Conservation (phyloP, 2,888 invertebrate species). For the Chrysodeixis includens region DNA sequence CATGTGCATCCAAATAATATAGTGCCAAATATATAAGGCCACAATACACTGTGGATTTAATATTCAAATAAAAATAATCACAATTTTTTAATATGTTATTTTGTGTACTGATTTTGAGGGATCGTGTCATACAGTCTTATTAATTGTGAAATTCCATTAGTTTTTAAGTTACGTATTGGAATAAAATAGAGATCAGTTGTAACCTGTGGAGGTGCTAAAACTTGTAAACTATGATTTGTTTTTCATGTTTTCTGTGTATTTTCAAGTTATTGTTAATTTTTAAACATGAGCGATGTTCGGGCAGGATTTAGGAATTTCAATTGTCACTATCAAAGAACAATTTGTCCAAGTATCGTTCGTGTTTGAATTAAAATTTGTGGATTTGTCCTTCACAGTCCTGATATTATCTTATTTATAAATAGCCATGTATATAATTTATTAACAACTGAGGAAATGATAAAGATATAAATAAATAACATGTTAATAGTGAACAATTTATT, state of each 20-base stretch:
- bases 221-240: slow-evolving; percentile 72
- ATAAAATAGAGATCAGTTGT: slow-evolving; percentile 68
- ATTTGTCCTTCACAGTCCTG: slow-evolving; percentile 87
- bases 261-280: slow-evolving; percentile 69
- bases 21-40: slow-evolving; percentile 86
- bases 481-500: slow-evolving; percentile 89
- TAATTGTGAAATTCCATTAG: slow-evolving; percentile 72
- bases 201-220: slow-evolving; percentile 86
- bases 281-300: slow-evolving; percentile 61
- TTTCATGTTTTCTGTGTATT: slow-evolving; percentile 67
- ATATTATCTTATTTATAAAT: slow-evolving; percentile 88
- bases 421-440: slow-evolving; percentile 89
- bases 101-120: slow-evolving; percentile 75
- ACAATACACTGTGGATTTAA: slow-evolving; percentile 68
- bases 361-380: slow-evolving; percentile 67
- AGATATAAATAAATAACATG: slow-evolving; percentile 87
- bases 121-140: slow-evolving; percentile 72
- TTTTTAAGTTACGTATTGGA: slow-evolving; percentile 69
- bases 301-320: slow-evolving; percentile 44
- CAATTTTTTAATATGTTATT: slow-evolving; percentile 72
- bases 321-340: slow-evolving; percentile 53
- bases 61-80: slow-evolving; percentile 76
- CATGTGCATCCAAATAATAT: slow-evolving; percentile 85
- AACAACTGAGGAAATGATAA: slow-evolving; percentile 86
- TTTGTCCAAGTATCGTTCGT: slow-evolving; percentile 55